Evolutionary conservation across 2,113 vertebrate genomes (phyloP), one percentile per base, ranked within the genome.

Genomic region (Carettochelys insculpta): DNA sequence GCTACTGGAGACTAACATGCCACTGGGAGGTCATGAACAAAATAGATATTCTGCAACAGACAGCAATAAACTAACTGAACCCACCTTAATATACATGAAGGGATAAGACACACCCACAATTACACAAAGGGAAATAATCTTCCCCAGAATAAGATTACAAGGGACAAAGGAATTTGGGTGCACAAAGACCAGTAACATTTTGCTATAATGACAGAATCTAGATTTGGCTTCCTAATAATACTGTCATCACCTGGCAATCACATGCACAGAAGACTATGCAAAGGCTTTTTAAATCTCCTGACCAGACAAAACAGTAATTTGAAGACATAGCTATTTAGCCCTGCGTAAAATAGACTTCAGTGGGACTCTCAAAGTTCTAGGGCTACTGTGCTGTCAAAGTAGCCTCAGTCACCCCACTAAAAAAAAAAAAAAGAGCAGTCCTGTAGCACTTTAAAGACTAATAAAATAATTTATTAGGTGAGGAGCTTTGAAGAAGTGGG

Each of bases 401-500:
- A 86, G 88, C 48, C 92, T 82, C 65, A 92, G 93, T 90, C 92
- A 96, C 95, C 94, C 94, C 95, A 92, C 92, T 96, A 93, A n/a
- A n/a, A n/a, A n/a, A n/a, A n/a, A n/a, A n/a, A n/a, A n/a, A n/a
- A n/a, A n/a, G n/a, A n/a, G n/a, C n/a, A n/a, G n/a, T n/a, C n/a
- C n/a, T n/a, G n/a, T n/a, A n/a, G n/a, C n/a, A n/a, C n/a, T n/a
- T n/a, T n/a, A n/a, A n/a, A n/a, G n/a, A n/a, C n/a, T n/a, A n/a
- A n/a, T n/a, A n/a, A n/a, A n/a, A n/a, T n/a, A n/a, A n/a, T n/a
- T n/a, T n/a, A n/a, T n/a, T n/a, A n/a, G n/a, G n/a, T n/a, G n/a
- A n/a, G n/a, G n/a, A n/a, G n/a, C n/a, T n/a, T n/a, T n/a, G n/a
- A n/a, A n/a, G n/a, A n/a, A n/a, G n/a, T n/a, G n/a, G n/a, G n/a